A percentile compares a stretch with the other conserved stretches of the same genome.
Evolutionary conservation across 2,797 vertebrate genomes (phyloP).

Genomic region (Fistularia commersonii): DNA sequence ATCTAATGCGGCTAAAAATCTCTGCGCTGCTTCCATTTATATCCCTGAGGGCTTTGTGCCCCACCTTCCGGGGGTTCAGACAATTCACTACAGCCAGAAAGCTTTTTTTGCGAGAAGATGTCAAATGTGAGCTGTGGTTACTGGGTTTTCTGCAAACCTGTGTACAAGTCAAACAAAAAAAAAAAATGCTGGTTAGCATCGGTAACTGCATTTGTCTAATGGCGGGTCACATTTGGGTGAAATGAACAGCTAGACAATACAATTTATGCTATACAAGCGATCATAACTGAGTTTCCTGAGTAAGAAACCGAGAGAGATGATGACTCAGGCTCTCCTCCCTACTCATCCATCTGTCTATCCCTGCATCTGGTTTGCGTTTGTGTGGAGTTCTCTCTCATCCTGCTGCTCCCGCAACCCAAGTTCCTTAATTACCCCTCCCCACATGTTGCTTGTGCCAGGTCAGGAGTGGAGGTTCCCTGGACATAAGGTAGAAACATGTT

Average conservation of each 20-base stretch:
- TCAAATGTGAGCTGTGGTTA: no score
- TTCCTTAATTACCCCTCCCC: slow-evolving; percentile 30
- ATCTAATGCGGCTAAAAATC: no score
- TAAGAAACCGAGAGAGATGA: slow-evolving; percentile 29
- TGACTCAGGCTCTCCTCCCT: slow-evolving; percentile 64
- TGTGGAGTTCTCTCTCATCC: slow-evolving; percentile 59
- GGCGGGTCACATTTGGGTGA: no score
- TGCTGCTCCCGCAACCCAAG: slow-evolving; percentile 40
- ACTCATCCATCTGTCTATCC: slow-evolving; percentile 47
- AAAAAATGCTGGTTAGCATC: no score
- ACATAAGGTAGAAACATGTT: slow-evolving; percentile 32
- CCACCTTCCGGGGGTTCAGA: no score
- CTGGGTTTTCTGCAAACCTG: no score
- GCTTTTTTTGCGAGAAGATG: no score
- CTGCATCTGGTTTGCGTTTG: slow-evolving; percentile 70
- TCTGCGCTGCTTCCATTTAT: no score
- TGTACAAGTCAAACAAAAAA: no score
- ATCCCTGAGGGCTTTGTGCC: no score
- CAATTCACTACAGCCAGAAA: no score
- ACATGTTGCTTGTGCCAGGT: slow-evolving; percentile 31
- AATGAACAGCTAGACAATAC: not conserved
- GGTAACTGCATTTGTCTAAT: no score
- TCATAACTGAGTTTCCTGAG: not conserved
- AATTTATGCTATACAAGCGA: not conserved
- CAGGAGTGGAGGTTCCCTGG: slow-evolving; percentile 33